Base-by-base conservation (phyloP, 1,140 invertebrate genomes). In the Copidosoma floridanum region DNA sequence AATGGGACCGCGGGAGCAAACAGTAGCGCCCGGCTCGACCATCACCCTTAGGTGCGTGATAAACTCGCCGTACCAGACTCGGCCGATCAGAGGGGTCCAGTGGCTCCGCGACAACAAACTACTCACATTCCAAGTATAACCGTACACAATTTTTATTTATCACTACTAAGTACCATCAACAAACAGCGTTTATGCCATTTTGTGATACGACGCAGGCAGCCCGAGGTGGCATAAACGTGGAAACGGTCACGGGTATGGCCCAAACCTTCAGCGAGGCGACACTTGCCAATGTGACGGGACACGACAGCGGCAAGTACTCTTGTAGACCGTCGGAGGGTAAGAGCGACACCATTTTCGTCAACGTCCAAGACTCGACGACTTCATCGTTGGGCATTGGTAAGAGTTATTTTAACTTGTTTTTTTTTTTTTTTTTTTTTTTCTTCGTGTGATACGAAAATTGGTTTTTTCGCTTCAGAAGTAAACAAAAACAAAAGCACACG, bases 221-320 rank as follows among this genome's bases (percentile, higher is more conserved):
- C 12, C 71, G 79, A 57, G 79, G 81, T 50, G 80, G 81, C 37
- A 79, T 82, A 65, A 81, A 73, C 59, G 74, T 82, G 24, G 81
- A 82, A 61, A 83, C 82, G 4, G 81, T 80, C 59, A 75, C 69
- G 52, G 75, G 73, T n/a, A 75, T 76, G 3, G 72, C 73, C 10
- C 75, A 78, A 38, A 78, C 81, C 4, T 69, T 79, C 52, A 81
- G 78, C 38, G 75, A 77, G 63, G 73, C 79, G 44, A 84, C 82
- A 46, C 68, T 82, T 52, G 78, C 79, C 26, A 70, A 72, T n/a
- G 72, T 83, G 23, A 76, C 75, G 18, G 54, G 61, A 16, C 64
- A 69, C 40, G 83, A 84, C 62, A 73, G 79, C 0, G 84, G 83
- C 4, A 84, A 83, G 67, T 85, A 85, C 68, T 82, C 82, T 20